Evolutionary conservation across 1,140 invertebrate genomes (phyloP), one percentile per base, ranked within the genome.

Genomic region (Musca vetustissima): DNA sequence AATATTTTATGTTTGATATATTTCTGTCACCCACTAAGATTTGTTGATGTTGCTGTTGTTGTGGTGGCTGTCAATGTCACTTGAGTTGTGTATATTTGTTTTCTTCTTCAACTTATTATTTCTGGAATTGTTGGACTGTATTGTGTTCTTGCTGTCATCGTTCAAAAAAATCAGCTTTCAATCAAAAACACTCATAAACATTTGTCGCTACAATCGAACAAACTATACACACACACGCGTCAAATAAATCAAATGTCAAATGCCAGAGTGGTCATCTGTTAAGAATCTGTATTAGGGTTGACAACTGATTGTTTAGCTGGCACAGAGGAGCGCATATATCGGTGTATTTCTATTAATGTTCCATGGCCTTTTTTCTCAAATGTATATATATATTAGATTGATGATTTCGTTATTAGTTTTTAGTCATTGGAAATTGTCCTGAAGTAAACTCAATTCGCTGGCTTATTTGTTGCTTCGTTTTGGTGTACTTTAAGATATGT

Each of bases 191-290:
- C 57, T 61, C 57, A 61, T 25, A 59, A 9, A 28, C 25, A 59
- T 59, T 59, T 19, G 21, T 32, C n/a, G 24, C n/a, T 32, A 59
- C 25, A 59, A 4, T 28, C 24, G 24, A 59, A 13, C 24, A 19
- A 13, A 19, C 17, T n/a, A n/a, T 14, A 36, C 25, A 78, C 78
- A 80, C 78, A 80, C 78, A 80, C 78, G 78, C 76, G 78, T 78
- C 78, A 80, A 80, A 80, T 80, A 80, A 80, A 80, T 80, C 78
- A 80, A 76, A 75, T 80, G 78, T 80, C 78, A 69, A 25, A 47
- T 36, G 49, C 24, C 66, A 65, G 17, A 64, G 17, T 69, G 61
- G 67, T 64, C 36, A 64, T 28, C 6, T 66, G 52, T 52, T 67
- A 36, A 36, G 36, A 13, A 61, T 15, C 8, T 36, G 36, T 36